phyloP scores from a whole-genome alignment of 2,797 vertebrate species.

The Gymnoscopelus braueri region DNA sequence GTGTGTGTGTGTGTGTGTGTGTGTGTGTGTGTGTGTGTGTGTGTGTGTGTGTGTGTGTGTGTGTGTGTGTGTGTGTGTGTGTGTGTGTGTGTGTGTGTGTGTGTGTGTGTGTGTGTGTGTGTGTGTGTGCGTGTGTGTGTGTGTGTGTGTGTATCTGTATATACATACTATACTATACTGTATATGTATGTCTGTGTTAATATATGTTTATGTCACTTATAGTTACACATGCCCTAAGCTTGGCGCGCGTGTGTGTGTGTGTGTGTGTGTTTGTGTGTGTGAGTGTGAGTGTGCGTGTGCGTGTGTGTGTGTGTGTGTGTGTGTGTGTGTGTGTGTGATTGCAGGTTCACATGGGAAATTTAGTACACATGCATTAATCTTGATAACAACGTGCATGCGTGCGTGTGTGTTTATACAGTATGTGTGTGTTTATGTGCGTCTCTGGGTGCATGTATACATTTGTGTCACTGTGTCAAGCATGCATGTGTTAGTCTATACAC shows the following conservation, averaged over 20 bases:
- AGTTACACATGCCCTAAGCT: too few species aligned
- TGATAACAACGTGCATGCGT: neutral
- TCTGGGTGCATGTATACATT: too few species aligned
- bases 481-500: neutral
- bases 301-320: constrained; percentile 1
- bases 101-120: too few species aligned
- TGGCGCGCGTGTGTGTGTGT: neutral
- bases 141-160: neutral
- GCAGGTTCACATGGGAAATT: neutral
- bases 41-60: constrained; percentile 3
- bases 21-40: neutral
- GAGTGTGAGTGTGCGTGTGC: constrained; percentile 12
- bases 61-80: too few species aligned
- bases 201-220: too few species aligned
- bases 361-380: too few species aligned
- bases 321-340: constrained; percentile 23
- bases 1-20: constrained; percentile 12
- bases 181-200: too few species aligned
- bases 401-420: constrained; percentile 15
- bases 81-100: too few species aligned
- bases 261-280: neutral
- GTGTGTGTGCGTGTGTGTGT: neutral
- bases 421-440: constrained; percentile 6
- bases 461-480: too few species aligned
- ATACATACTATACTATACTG: too few species aligned